Evolutionary conservation across 1,140 invertebrate genomes (phyloP).

Genomic region (Drosophila busckii): DNA sequence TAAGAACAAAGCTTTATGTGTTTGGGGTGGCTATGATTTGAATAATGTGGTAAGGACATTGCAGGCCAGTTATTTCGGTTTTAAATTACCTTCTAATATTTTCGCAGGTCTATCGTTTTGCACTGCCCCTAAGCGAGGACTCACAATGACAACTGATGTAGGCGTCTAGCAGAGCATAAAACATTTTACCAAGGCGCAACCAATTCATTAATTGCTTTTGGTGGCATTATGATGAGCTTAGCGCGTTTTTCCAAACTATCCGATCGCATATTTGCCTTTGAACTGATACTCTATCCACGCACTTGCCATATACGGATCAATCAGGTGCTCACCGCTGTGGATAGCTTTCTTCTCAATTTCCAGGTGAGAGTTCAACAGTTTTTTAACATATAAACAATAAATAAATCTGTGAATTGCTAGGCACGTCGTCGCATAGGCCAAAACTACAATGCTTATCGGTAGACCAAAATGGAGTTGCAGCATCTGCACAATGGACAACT

Average conservation of each 20-base stretch:
- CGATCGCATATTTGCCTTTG: conserved; percentile 91
- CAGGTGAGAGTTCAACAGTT: conserved; percentile 29
- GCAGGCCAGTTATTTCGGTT: conserved; percentile 79
- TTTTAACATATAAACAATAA: not conserved
- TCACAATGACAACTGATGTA: conserved; percentile 87
- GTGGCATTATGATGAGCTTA: conserved; percentile 91
- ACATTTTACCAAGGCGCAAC: conserved; percentile 91
- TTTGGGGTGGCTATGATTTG: conserved; percentile 96
- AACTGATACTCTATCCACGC: conserved; percentile 89
- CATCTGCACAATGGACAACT: conserved; percentile 86
- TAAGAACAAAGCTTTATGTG: conserved; percentile 92
- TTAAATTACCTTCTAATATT: not conserved
- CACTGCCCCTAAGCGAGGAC: conserved; percentile 75
- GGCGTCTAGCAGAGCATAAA: conserved; percentile 91
- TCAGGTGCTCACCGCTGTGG: conserved; percentile 85
- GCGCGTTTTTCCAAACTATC: conserved; percentile 90
- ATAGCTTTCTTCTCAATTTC: conserved; percentile 88
- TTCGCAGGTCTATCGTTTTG: conserved; percentile 83
- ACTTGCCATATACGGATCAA: conserved; percentile 95
- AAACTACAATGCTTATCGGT: conserved; percentile 80
- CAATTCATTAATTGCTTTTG: conserved; percentile 93
- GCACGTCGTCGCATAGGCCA: conserved; percentile 80
- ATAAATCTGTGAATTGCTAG: conserved; percentile 58
- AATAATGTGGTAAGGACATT: conserved; percentile 90
- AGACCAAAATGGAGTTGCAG: conserved; percentile 89